phyloP scores from a whole-genome alignment of 2,888 invertebrate genomes.

The Aquatica leii region DNA sequence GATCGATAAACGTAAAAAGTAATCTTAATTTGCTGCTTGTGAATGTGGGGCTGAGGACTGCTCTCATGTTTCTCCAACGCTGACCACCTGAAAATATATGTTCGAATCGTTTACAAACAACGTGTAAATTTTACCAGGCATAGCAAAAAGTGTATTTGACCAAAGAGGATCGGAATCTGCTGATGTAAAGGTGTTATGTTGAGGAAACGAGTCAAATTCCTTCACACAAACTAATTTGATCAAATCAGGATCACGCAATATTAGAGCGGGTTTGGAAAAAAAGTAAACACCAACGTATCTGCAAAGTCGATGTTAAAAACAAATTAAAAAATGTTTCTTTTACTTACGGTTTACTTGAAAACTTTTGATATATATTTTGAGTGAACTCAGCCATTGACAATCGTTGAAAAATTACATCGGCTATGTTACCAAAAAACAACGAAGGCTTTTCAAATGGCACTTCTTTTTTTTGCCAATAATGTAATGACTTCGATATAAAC shows the following conservation, averaged over 20 bases:
- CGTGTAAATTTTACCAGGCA: too few relatives aligned
- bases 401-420: background rate
- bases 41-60: slow-evolving; percentile 31
- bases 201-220: background rate
- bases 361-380: background rate
- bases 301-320: too few relatives aligned
- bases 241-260: background rate
- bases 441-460: background rate
- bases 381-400: slow-evolving; percentile 1
- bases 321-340: too few relatives aligned
- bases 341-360: background rate
- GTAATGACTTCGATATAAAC: too few relatives aligned
- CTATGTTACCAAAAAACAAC: background rate
- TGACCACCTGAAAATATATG: slow-evolving; percentile 16
- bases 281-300: slow-evolving; percentile 1
- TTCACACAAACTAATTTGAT: slow-evolving; percentile 2
- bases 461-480: background rate
- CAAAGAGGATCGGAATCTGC: slow-evolving; percentile 1
- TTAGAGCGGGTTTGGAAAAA: background rate
- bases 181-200: slow-evolving; percentile 6
- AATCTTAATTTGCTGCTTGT: slow-evolving; percentile 31
- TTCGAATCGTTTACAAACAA: background rate
- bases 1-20: slow-evolving; percentile 25
- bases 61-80: slow-evolving; percentile 31
- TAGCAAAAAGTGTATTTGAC: background rate